Evolutionary conservation across 2,113 vertebrate genomes (phyloP).

Genomic region (Origma solitaria): DNA sequence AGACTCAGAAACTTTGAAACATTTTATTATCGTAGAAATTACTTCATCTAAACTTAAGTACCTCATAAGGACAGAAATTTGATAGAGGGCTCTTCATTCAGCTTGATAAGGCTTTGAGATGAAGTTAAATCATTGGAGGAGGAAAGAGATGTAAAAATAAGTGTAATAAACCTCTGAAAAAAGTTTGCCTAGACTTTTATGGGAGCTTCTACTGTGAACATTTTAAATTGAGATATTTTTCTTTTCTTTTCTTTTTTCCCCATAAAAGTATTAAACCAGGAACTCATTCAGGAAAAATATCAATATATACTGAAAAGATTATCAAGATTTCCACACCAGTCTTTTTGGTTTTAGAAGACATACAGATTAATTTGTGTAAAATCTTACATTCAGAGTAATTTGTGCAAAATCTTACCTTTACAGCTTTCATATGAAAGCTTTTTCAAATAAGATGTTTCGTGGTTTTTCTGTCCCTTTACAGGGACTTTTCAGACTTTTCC

Average conservation of each 20-base stretch:
- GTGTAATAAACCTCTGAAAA: background rate
- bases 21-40: background rate
- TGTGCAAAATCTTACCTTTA: background rate
- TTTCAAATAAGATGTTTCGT: background rate
- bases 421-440: background rate
- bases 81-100: background rate
- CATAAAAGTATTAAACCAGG: background rate
- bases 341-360: background rate
- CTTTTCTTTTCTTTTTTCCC: background rate
- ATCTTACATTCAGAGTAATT: background rate
- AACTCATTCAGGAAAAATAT: background rate
- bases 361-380: background rate
- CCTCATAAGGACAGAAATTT: background rate
- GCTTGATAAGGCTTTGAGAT: background rate
- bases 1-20: background rate
- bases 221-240: background rate
- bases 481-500: background rate
- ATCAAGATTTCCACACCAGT: background rate
- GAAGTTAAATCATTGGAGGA: background rate
- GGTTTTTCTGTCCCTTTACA: background rate
- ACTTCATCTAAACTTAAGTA: background rate
- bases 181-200: background rate
- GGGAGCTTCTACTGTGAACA: background rate
- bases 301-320: background rate
- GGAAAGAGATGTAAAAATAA: background rate